phyloP scores from a whole-genome alignment of 2,888 invertebrate genomes.

The Eurois occulta region DNA sequence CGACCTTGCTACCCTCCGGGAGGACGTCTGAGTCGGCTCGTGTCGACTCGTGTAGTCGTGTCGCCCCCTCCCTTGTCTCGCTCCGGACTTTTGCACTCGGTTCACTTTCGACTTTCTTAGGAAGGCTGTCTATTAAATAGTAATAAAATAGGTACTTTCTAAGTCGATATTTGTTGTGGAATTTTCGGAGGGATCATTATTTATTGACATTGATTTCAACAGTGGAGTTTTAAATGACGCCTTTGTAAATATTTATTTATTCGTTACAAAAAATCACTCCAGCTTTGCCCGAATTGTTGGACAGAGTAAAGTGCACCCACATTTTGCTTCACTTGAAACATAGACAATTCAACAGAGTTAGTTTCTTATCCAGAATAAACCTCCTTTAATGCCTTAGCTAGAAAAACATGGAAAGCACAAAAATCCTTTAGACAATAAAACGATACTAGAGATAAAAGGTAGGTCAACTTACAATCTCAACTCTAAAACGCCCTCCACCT shows the following conservation, averaged over 20 bases:
- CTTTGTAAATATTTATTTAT: neutral
- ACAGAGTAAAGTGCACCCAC: neutral
- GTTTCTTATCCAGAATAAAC: neutral
- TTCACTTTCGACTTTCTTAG: constrained; percentile 34
- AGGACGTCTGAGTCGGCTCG: constrained; percentile 44
- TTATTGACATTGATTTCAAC: neutral
- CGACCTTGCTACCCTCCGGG: constrained; percentile 58
- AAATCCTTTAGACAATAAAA: neutral
- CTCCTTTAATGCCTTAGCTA: neutral
- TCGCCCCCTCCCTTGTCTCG: constrained; percentile 35
- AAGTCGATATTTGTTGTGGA: neutral
- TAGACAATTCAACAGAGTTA: neutral
- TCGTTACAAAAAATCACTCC: neutral
- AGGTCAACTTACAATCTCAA: neutral
- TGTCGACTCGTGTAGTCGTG: constrained; percentile 28
- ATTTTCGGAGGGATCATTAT: neutral
- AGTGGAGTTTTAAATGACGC: neutral
- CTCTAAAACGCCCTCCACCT: neutral
- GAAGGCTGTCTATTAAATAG: constrained; percentile 18
- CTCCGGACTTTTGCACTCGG: constrained; percentile 36
- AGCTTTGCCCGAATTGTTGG: neutral
- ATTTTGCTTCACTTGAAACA: neutral
- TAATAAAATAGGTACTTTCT: neutral
- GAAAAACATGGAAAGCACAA: neutral
- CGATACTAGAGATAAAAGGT: no score